Evolutionary conservation across 2,888 invertebrate genomes (phyloP).

Genomic region (Deroplatys truncata): DNA sequence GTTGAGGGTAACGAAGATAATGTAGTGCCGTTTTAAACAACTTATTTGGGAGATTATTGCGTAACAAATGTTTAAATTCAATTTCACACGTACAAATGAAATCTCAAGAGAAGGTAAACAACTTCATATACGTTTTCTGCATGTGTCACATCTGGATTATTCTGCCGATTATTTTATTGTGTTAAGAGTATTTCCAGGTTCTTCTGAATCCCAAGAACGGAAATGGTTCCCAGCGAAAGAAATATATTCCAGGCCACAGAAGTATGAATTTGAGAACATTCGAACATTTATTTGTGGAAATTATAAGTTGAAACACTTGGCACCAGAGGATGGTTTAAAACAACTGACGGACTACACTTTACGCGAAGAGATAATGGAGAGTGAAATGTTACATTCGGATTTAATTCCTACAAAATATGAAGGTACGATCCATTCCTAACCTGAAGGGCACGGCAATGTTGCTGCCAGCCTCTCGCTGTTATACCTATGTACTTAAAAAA

Average conservation of each 20-base stretch:
- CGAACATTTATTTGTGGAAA: constrained; percentile 47
- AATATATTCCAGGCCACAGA: background rate
- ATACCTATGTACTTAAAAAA: no score
- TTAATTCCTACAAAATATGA: constrained; percentile 73
- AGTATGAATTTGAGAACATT: background rate
- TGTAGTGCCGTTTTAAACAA: no score
- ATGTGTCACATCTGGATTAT: background rate
- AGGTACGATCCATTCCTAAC: constrained; percentile 50
- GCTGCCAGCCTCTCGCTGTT: no score
- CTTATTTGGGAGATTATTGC: no score
- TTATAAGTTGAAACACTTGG: constrained; percentile 50
- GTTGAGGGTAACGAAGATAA: no score
- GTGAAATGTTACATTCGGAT: constrained; percentile 57
- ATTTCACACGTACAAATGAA: background rate
- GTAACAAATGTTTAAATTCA: background rate
- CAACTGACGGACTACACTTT: constrained; percentile 38
- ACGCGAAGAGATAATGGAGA: constrained; percentile 36
- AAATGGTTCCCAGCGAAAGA: constrained; percentile 4
- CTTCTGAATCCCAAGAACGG: background rate
- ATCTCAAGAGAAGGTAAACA: background rate
- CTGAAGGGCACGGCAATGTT: no score
- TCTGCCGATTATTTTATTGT: background rate
- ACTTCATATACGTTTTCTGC: background rate
- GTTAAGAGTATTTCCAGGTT: background rate
- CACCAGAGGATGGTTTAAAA: constrained; percentile 42